Evolutionary conservation across 2,888 invertebrate species (phyloP).

Genomic region (Microctonus aethiopoides): DNA sequence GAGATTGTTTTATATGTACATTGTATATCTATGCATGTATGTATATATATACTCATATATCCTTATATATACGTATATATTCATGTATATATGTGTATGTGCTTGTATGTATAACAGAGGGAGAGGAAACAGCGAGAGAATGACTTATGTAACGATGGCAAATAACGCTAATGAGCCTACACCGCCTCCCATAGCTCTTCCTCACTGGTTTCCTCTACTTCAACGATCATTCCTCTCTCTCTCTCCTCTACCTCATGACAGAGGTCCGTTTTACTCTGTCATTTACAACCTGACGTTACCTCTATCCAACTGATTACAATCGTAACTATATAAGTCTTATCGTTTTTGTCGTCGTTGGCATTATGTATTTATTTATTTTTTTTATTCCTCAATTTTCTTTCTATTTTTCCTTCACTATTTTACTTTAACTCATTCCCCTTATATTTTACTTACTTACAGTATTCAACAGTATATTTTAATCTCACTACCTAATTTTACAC

Average conservation of each 20-base stretch:
- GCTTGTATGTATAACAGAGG: conserved; percentile 5
- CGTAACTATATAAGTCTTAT: conserved; percentile 12
- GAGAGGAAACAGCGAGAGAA: conserved; percentile 37
- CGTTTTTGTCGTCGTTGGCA: not conserved
- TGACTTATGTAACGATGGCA: conserved; percentile 65
- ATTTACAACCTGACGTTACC: conserved; percentile 12
- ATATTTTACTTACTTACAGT: not conserved
- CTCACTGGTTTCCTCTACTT: conserved; percentile 3
- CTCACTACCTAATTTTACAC: too few relatives aligned
- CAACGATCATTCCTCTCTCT: conserved; percentile 6
- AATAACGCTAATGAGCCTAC: conserved; percentile 66
- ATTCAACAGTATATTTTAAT: too few relatives aligned
- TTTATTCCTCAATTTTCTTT: not conserved
- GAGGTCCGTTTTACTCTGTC: not conserved
- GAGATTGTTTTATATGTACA: not conserved
- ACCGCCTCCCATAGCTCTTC: conserved; percentile 49
- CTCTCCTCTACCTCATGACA: not conserved
- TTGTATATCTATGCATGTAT: not conserved
- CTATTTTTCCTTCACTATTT: not conserved
- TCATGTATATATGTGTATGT: not conserved
- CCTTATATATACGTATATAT: not conserved
- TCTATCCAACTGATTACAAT: conserved; percentile 22
- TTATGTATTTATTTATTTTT: not conserved
- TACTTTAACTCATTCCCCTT: not conserved
- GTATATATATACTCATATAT: not conserved